Base-by-base conservation (phyloP, 2,888 invertebrate genomes). In the Lepidocyrtoides sp. region DNA sequence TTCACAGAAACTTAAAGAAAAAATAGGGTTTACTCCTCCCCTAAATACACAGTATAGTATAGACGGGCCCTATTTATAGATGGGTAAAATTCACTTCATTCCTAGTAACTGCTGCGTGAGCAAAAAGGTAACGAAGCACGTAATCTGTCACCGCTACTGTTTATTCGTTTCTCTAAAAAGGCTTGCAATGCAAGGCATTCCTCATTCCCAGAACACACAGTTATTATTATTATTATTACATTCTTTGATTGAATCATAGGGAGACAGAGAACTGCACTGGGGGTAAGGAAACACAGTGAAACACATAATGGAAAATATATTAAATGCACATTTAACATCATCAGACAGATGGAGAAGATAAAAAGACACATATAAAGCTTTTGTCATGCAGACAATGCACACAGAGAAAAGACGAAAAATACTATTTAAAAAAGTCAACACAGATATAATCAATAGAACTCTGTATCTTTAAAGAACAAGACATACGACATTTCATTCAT, bases 271-370 rank as follows among this genome's bases (percentile, higher is more conserved):
- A n/a, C n/a, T n/a, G n/a, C n/a, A n/a, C n/a, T n/a, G n/a, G n/a
- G n/a, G n/a, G n/a, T n/a, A n/a, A n/a, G 14, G 48, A n/a, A 44
- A 2, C 17, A 77, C 51, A 54, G 8, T 10, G n/a, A 51, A 77
- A 41, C 36, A 41, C 41, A 41, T 69, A 69, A 69, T 69, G 20
- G 41, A 66, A 66, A 66, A 83, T 36, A 85, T 86, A 86, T 86
- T 86, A 86, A 86, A 86, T 86, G 86, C 32, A 63, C 86, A 86
- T 86, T 86, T 77, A 77, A 86, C 51, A 51, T 72, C 60, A 75
- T 41, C 14, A 36, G 54, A 81, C 54, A 60, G 36, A 41, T 54
- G 17, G 32, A 81, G 57, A n/a, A 3, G 66, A 29, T 66, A 66
- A 41, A 66, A 41, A n/a, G n/a, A 54, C 54, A 69, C 41, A 41